These are phyloP conservation scores for Murina feae DNA, from an alignment of 2,113 vertebrate genomes.

Conservation along the genomic window DNA sequence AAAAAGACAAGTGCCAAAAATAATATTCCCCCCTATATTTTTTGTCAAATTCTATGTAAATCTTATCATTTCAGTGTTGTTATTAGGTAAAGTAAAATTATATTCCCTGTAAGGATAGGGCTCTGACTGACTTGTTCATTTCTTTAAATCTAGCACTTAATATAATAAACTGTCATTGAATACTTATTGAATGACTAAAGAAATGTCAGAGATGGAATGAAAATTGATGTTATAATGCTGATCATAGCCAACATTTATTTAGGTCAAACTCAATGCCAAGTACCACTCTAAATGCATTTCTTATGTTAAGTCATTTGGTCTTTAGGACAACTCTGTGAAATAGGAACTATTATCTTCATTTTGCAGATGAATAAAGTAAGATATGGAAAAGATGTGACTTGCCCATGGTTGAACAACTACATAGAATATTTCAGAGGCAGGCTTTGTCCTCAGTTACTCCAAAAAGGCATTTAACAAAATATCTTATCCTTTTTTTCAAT, in stretches of 20 bases:
- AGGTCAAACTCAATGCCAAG: background rate
- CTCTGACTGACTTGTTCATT: background rate
- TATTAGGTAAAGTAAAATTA: background rate
- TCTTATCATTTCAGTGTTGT: background rate
- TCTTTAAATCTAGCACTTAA: background rate
- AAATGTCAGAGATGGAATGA: background rate
- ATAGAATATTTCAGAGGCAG: background rate
- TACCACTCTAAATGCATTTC: background rate
- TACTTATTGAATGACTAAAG: background rate
- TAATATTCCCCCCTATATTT: background rate
- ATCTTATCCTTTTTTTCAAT: background rate
- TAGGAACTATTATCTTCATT: background rate
- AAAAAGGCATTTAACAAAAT: background rate
- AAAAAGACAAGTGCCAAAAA: background rate
- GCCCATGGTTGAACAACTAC: background rate
- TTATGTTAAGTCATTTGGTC: background rate
- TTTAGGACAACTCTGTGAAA: background rate
- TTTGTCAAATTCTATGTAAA: background rate
- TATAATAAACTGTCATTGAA: background rate
- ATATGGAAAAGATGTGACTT: background rate
- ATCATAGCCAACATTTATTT: background rate
- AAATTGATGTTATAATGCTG: background rate
- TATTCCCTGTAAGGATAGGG: background rate
- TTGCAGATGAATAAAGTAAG: background rate
- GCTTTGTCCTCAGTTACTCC: background rate